Conservation (phyloP, 1,140 invertebrate species). For the Armadillidium nasatum region DNA sequence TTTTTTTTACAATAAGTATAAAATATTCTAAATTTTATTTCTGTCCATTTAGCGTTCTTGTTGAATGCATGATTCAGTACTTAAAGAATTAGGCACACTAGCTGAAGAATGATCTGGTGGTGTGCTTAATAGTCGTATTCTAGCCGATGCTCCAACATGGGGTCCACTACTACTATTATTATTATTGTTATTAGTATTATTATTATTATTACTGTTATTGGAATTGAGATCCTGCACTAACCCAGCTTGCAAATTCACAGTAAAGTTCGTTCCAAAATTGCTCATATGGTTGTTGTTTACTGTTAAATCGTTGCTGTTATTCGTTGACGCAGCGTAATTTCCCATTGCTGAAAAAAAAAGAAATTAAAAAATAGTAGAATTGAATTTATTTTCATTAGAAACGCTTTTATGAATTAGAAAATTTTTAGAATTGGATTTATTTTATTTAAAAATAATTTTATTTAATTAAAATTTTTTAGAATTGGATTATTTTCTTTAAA, state of each 20-base stretch:
- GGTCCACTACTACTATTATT: not conserved
- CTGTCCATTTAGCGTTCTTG: not conserved
- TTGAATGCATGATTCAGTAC: slow-evolving; percentile 1
- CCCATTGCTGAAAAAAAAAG: not conserved
- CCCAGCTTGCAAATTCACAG: not conserved
- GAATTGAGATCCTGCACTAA: not conserved
- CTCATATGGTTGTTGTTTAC: not conserved
- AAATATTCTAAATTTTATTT: no score
- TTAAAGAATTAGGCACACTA: not conserved
- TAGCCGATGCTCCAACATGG: not conserved
- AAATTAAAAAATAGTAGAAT: no score
- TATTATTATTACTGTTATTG: not conserved
- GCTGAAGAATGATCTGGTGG: not conserved
- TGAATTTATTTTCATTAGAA: no score
- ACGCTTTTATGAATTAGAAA: no score
- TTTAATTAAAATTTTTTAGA: no score
- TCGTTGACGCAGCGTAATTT: not conserved
- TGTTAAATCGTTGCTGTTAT: not conserved
- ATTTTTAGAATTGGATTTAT: no score
- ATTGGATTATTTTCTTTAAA: no score
- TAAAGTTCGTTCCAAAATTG: not conserved
- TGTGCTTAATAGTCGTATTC: not conserved
- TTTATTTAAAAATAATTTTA: no score
- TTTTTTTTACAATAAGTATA: no score
- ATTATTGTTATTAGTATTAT: not conserved